Evolutionary conservation across 2,888 invertebrate genomes (phyloP).

Genomic region (Rotaria socialis): DNA sequence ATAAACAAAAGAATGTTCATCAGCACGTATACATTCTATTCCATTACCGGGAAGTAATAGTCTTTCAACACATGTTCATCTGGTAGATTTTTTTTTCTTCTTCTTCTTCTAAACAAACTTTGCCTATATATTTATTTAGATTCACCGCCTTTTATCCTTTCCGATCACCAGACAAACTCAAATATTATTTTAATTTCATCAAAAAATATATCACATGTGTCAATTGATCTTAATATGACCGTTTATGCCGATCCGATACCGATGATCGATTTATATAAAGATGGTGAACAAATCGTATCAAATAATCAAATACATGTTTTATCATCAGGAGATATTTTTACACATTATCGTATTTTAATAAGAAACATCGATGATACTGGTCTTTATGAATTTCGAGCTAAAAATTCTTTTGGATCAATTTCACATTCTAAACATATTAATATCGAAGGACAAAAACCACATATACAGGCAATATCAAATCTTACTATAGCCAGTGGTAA

Average conservation of each 20-base stretch:
- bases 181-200: constrained; percentile 12
- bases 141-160: constrained; percentile 31
- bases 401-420: neutral
- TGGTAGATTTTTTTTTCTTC: neutral
- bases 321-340: neutral
- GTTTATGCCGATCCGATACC: constrained; percentile 19
- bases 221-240: constrained; percentile 11
- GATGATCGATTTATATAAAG: neutral
- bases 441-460: constrained; percentile 11
- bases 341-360: neutral
- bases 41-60: neutral
- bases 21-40: constrained; percentile 10
- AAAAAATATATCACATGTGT: neutral
- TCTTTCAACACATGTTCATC: constrained; percentile 27
- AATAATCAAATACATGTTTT: neutral
- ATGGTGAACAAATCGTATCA: neutral
- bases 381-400: constrained; percentile 15
- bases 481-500: neutral
- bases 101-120: neutral
- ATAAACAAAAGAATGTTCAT: constrained; percentile 27
- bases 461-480: neutral
- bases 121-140: constrained; percentile 19
- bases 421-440: neutral
- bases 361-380: neutral
- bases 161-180: neutral